Conservation (phyloP, 92 coral and sea anemone species). For the Phenganax subtilis region DNA sequence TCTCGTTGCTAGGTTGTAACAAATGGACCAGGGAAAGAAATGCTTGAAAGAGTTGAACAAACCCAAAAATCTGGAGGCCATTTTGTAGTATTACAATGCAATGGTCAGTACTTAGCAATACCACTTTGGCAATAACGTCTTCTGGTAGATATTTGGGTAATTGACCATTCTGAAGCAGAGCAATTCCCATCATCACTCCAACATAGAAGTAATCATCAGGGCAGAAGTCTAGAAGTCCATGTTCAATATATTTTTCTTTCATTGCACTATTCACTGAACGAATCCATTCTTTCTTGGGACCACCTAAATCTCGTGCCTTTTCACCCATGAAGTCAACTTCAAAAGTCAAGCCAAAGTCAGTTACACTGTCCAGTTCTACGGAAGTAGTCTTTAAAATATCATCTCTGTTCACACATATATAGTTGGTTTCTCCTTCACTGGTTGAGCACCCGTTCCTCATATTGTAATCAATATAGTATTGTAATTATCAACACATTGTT, state of each 20-base stretch:
- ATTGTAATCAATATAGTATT: no score
- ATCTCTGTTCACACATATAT: constrained; percentile 45
- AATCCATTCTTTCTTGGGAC: constrained; percentile 43
- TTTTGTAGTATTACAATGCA: neutral
- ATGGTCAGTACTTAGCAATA: neutral
- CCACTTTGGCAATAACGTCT: constrained; percentile 47
- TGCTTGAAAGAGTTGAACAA: constrained; percentile 6
- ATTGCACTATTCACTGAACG: neutral
- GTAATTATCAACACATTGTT: no score
- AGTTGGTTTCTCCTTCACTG: constrained; percentile 45
- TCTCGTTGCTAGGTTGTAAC: neutral
- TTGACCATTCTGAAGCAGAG: constrained; percentile 51
- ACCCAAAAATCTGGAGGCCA: constrained; percentile 8
- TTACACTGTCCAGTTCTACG: constrained; percentile 28
- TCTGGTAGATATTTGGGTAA: constrained; percentile 46
- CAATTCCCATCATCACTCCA: constrained; percentile 45
- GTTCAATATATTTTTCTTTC: neutral
- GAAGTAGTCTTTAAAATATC: constrained; percentile 35
- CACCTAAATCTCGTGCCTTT: constrained; percentile 52
- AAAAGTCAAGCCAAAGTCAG: constrained; percentile 46
- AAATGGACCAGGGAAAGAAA: neutral
- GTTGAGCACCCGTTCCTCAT: no score
- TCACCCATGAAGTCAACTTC: constrained; percentile 60
- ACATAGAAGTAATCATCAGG: constrained; percentile 14
- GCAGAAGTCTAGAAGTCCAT: neutral